Base-by-base conservation (phyloP, 1,140 invertebrate genomes). In the Heterodera carotae region DNA sequence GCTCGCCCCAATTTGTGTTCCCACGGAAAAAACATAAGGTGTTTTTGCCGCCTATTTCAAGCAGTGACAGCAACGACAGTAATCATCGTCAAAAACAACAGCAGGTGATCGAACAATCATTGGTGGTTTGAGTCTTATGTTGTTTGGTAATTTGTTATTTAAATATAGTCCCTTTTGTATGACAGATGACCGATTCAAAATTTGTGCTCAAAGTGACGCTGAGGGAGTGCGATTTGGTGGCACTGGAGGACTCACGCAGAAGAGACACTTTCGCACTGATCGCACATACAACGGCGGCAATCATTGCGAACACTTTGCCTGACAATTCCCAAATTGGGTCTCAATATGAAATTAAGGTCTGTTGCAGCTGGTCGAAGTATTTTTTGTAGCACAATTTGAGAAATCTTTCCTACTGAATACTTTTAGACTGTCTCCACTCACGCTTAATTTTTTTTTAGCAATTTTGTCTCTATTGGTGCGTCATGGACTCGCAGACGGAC, bases 171-270 rank as follows among this genome's bases (percentile, higher is more conserved):
- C n/a, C n/a, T n/a, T n/a, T n/a, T n/a, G n/a, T n/a, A 18, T 29
- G 29, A 62, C 59, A 62, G 29, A n/a, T 62, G 6, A 18, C 7
- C n/a, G 59, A 18, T 29, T 43, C 48, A 69, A 59, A 72, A 72
- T 72, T 93, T 86, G 94, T 96, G 88, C 88, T 97, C 25, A 95
- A 96, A 88, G 89, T 98, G 5, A 98, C 97, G 89, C 92, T 98
- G 4, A 95, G 94, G 0, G 94, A 98, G 87, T 97, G 94, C 2
- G 94, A 98, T 89, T 89, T 98, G 33, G 94, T 98, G 31, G 89
- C 98, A 6, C 93, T 98, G 0, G 96, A 98, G 88, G 92, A 97
- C 85, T 92, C 93, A 4, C 92, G 93, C 3, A 89, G 92, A 0
- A 91, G 91, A 89, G 94, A 97, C 88, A 93, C 77, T 76, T 78